phyloP scores from a whole-genome alignment of 2,888 invertebrate genomes.

The Epicampocera succincta region DNA sequence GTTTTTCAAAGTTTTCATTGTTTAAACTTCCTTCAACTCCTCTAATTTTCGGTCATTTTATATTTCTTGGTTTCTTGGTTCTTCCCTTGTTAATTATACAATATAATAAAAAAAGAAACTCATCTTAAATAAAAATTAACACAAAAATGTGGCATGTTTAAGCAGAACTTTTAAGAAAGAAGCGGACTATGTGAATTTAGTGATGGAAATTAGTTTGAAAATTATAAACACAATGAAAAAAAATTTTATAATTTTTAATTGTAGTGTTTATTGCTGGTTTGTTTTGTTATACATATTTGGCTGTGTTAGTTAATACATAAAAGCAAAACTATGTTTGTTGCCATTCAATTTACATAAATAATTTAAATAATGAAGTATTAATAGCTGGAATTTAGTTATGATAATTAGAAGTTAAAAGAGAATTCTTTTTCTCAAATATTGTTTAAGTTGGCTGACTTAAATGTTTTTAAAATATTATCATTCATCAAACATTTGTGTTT shows the following conservation, averaged over 20 bases:
- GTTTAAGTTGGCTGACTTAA: constrained; percentile 10
- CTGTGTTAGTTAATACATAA: too few relatives aligned
- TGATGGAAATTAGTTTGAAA: constrained; percentile 54
- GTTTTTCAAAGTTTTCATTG: constrained; percentile 56
- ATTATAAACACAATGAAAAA: not conserved
- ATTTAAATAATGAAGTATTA: constrained; percentile 68
- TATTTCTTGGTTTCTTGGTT: constrained; percentile 1
- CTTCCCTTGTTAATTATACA: constrained; percentile 26
- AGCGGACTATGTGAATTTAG: too few relatives aligned
- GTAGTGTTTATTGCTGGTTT: constrained; percentile 4
- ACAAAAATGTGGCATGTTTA: constrained; percentile 45
- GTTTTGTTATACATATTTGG: not conserved
- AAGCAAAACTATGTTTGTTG: not conserved
- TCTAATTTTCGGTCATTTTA: constrained; percentile 38
- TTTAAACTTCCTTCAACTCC: constrained; percentile 51
- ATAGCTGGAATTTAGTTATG: constrained; percentile 59
- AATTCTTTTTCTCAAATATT: not conserved
- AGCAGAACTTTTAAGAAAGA: not conserved
- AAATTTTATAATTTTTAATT: constrained; percentile 42
- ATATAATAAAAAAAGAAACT: not conserved
- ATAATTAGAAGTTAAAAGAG: constrained; percentile 55
- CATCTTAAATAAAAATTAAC: constrained; percentile 31
- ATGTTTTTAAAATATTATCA: too few relatives aligned
- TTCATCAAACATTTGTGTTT: too few relatives aligned
- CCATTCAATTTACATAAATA: constrained; percentile 60